Evolutionary conservation across 1,140 invertebrate genomes (phyloP), one percentile per base, ranked within the genome.

Genomic region (Aradophagus sp.): DNA sequence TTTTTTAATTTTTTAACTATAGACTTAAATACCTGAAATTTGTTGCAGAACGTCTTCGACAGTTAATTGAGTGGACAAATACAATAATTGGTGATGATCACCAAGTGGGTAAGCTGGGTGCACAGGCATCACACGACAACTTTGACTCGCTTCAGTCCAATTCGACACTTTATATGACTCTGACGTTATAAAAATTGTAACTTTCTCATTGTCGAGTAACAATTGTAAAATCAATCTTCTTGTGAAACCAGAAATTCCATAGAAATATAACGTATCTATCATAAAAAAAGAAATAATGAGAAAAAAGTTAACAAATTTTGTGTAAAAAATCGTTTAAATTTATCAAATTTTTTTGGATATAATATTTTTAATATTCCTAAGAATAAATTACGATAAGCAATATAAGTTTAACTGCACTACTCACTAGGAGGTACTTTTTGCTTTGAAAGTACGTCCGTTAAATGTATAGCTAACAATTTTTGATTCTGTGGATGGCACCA

Each of bases 401-500:
- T n/a, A n/a, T n/a, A n/a, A n/a, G n/a, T n/a, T n/a, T n/a, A n/a
- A n/a, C n/a, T n/a, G n/a, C n/a, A n/a, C n/a, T n/a, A n/a, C 65
- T 78, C 83, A 89, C 87, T 89, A 76, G 89, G 85, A 11, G 88
- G 87, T 82, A 80, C 86, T 73, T 91, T 90, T 74, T 92, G 90
- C 73, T 91, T 89, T 19, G 87, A 84, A 34, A 93, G 90, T 1
- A 93, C 90, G 58, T 92, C 89, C 63, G 89, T 91, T 0, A 97
- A 82, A 5, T 94, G 90, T 53, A 90, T 89, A 2, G 95, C 93
- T 23, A 97, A 88, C 10, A 93, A 85, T 39, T 92, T 90, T 84
- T 97, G 95, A 84, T 97, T 97, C 32, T 87, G 87, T 0, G 91
- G 87, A 86, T 97, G 95, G 79, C 93, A 94, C 75, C 93, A 91